Evolutionary conservation across 1,140 invertebrate genomes (phyloP).

Genomic region (Trichonephila inaurata): DNA sequence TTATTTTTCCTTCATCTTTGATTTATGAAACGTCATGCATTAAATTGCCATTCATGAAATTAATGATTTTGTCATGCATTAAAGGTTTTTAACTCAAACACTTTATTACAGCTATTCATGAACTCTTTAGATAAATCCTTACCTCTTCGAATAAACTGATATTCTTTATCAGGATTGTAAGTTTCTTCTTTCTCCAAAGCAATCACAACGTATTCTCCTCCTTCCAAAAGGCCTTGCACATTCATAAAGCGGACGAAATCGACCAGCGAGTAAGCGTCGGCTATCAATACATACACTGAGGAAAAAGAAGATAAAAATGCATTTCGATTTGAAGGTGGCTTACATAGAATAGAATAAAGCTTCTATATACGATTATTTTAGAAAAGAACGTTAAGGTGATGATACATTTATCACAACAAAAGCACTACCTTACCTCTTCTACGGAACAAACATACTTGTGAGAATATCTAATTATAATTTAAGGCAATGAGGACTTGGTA

Average conservation of each 20-base stretch:
- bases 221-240: conserved; percentile 85
- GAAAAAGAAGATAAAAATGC: conserved; percentile 53
- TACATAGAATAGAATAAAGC: neutral
- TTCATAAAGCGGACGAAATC: conserved; percentile 88
- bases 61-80: too few relatives aligned
- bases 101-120: too few relatives aligned
- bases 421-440: neutral
- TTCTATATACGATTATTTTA: neutral
- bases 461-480: too few relatives aligned
- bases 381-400: neutral
- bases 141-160: conserved; percentile 70
- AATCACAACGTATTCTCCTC: conserved; percentile 90
- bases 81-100: too few relatives aligned
- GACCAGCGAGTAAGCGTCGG: conserved; percentile 90
- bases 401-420: neutral
- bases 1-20: too few relatives aligned
- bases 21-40: too few relatives aligned
- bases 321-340: neutral
- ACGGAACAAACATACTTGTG: too few relatives aligned
- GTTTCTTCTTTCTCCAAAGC: conserved; percentile 92
- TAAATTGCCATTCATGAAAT: too few relatives aligned
- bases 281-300: conserved; percentile 93
- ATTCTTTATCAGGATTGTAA: conserved; percentile 86
- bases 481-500: too few relatives aligned
- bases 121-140: neutral